phyloP scores from a whole-genome alignment of 1,140 invertebrate species.

The Sitobion miscanthi region DNA sequence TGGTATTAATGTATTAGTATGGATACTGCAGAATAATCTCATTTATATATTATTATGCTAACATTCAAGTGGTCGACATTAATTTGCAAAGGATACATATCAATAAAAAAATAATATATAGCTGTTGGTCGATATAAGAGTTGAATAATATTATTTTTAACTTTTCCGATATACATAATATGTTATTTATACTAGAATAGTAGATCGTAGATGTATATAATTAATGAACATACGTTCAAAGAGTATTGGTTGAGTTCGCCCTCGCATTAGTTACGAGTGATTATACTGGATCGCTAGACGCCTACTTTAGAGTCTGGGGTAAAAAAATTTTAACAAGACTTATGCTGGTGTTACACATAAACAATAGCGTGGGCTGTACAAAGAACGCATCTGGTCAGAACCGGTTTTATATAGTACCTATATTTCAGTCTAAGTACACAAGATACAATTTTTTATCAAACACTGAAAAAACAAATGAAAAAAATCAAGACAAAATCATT shows the following conservation, averaged over 20 bases:
- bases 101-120: not conserved
- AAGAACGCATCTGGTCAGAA: not conserved
- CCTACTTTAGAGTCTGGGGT: conserved; percentile 10
- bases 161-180: not conserved
- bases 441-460: not conserved
- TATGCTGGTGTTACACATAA: not conserved
- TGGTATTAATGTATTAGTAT: not conserved
- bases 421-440: not conserved
- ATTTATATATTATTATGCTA: not conserved
- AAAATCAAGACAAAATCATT: not conserved
- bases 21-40: not conserved
- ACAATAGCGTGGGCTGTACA: conserved; percentile 27
- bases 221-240: not conserved
- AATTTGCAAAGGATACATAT: not conserved
- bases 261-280: not conserved
- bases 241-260: not conserved
- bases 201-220: not conserved
- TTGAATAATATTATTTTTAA: not conserved
- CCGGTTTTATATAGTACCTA: conserved; percentile 17
- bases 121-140: too few species aligned
- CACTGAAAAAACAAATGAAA: conserved; percentile 10
- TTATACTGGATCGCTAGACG: conserved; percentile 21
- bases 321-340: not conserved
- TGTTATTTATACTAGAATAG: too few species aligned
- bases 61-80: not conserved